Base-by-base conservation (phyloP, 2,113 vertebrate species). In the Phalacrocorax aristotelis region DNA sequence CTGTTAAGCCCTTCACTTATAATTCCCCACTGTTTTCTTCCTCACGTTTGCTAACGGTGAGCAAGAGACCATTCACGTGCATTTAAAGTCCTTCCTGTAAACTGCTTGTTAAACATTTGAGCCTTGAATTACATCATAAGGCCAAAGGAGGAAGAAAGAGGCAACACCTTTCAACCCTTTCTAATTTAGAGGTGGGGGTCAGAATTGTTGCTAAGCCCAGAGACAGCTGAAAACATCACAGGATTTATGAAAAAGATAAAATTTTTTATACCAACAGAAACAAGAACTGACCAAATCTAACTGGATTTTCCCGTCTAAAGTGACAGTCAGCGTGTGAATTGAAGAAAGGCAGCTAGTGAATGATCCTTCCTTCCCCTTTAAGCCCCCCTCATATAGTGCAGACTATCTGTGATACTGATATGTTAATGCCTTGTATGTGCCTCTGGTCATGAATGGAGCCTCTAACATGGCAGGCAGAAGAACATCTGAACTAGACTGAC, bases 141-240 rank as follows among this genome's bases (percentile, higher is more conserved):
- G 60, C 51, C 64, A 89, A 97, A 97, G 65, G 83, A 88, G 21
- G 55, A 49, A 71, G 25, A 79, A 90, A 65, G 58, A 75, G 71
- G 71, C 75, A 97, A 32, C 79, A 92, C 83, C 36, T 94, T 93
- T 95, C 48, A 49, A 94, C 44, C 25, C 62, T 94, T 95, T 95
- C 94, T 89, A 95, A 86, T 89, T 93, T 83, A 96, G 76, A 92
- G 40, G 32, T 79, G n/a, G n/a, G 89, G 66, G 87, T 97, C 84
- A 97, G 77, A 87, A 97, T 61, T 72, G 15, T 88, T 94, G 84
- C 78, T 82, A 95, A 96, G 95, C n/a, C 29, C 80, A 93, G 61
- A 88, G 80, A 96, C 78, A 98, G 95, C 92, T 75, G 52, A 90
- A 97, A 97, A 81, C 64, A 90, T 97, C 81, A 55, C n/a, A 62